These are phyloP conservation scores for Heliconius hortense DNA, from an alignment of 2,888 invertebrate species.

Conservation along the genomic window DNA sequence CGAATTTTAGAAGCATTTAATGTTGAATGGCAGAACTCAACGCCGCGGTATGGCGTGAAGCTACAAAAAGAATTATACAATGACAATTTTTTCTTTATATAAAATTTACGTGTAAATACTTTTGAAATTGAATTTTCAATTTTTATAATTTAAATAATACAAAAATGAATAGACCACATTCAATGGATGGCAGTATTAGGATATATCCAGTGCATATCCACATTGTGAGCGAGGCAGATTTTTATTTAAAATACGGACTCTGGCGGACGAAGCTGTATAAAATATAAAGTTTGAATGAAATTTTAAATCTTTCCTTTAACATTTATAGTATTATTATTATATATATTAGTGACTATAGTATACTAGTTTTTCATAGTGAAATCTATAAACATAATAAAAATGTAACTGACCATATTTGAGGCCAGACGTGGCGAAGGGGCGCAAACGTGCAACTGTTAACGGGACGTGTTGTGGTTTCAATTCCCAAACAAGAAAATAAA, in stretches of 20 bases:
- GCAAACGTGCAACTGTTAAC: no score
- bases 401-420: no score
- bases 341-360: not conserved
- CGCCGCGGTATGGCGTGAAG: not conserved
- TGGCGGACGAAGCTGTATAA: not conserved
- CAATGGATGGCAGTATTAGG: not conserved
- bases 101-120: not conserved
- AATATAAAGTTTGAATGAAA: not conserved
- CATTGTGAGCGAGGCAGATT: not conserved
- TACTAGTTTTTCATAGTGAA: no score
- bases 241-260: constrained; percentile 5
- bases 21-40: no score
- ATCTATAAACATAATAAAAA: no score
- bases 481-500: not conserved
- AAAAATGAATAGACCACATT: not conserved
- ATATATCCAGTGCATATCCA: constrained; percentile 2
- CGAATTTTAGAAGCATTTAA: no score
- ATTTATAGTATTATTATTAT: not conserved
- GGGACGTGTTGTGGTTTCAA: not conserved
- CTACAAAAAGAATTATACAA: not conserved
- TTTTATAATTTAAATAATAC: not conserved
- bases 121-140: not conserved
- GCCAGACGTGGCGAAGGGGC: no score
- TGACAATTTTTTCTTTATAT: not conserved
- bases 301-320: constrained; percentile 2